phyloP scores from a whole-genome alignment of 2,113 vertebrate genomes.

The Pandion haliaetus region DNA sequence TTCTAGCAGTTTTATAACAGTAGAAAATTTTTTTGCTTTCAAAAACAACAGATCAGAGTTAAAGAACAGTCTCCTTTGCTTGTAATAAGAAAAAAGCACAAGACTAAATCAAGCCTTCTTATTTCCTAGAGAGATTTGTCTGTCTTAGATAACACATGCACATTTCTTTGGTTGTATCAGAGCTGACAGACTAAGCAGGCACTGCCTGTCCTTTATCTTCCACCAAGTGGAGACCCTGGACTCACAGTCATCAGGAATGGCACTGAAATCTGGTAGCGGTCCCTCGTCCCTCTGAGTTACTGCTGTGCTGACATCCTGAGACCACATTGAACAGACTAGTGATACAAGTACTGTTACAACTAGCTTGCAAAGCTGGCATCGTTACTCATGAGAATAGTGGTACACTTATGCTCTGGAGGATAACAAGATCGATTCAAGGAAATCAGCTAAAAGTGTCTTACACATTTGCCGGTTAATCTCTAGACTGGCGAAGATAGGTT shows the following conservation, averaged over 20 bases:
- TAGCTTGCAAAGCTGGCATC: background rate
- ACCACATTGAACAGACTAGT: fast-evolving
- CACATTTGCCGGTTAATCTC: background rate
- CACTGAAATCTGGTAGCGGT: background rate
- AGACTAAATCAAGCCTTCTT: background rate
- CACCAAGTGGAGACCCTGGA: fast-evolving
- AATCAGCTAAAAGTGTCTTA: background rate
- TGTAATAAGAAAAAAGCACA: background rate
- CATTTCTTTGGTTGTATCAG: background rate
- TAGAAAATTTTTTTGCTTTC: background rate
- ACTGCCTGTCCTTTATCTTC: background rate
- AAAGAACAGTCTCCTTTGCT: background rate
- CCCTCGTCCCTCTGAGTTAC: background rate
- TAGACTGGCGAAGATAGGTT: background rate
- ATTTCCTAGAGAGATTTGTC: background rate
- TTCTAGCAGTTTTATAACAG: background rate
- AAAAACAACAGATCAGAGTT: background rate
- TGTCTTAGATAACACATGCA: background rate
- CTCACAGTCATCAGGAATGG: background rate
- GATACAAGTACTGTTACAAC: background rate
- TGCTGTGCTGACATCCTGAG: background rate
- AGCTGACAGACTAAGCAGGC: background rate
- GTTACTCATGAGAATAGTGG: background rate
- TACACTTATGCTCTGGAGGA: background rate
- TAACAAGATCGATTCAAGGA: background rate